A percentile compares a stretch with the other conserved stretches of the same genome.
These are phyloP conservation scores for Bryconaethiops microstoma DNA, from an alignment of 2,797 vertebrate species.

Conservation along the genomic window DNA sequence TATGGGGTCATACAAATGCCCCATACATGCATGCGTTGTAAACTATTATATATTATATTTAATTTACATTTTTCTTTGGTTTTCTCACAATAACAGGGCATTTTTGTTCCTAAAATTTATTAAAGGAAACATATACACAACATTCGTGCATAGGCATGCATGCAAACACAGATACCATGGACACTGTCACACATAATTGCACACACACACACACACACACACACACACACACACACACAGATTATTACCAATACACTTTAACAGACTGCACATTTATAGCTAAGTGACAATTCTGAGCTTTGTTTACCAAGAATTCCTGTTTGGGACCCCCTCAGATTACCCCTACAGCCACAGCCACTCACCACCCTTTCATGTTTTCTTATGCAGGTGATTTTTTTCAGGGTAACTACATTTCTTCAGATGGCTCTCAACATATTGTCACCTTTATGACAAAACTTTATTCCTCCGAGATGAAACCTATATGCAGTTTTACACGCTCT, in stretches of 20 bases:
- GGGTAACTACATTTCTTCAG: neutral
- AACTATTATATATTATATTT: no score
- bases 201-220: slow-evolving; percentile 23
- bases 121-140: neutral
- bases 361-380: neutral
- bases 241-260: slow-evolving; percentile 71
- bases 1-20: neutral
- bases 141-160: no score
- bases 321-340: slow-evolving; percentile 40
- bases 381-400: neutral
- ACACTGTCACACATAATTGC: neutral
- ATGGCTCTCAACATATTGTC: neutral
- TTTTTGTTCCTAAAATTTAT: neutral
- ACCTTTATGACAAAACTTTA: neutral
- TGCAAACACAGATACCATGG: no score
- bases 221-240: slow-evolving; percentile 50
- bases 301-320: slow-evolving; percentile 66
- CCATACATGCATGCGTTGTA: neutral
- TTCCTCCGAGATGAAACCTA: neutral
- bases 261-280: slow-evolving; percentile 81
- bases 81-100: neutral
- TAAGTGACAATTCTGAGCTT: slow-evolving; percentile 76
- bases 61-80: neutral
- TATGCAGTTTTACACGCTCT: no score
- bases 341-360: neutral